Evolutionary conservation across 2,888 invertebrate genomes (phyloP).

Genomic region (Cephus pygmeus): DNA sequence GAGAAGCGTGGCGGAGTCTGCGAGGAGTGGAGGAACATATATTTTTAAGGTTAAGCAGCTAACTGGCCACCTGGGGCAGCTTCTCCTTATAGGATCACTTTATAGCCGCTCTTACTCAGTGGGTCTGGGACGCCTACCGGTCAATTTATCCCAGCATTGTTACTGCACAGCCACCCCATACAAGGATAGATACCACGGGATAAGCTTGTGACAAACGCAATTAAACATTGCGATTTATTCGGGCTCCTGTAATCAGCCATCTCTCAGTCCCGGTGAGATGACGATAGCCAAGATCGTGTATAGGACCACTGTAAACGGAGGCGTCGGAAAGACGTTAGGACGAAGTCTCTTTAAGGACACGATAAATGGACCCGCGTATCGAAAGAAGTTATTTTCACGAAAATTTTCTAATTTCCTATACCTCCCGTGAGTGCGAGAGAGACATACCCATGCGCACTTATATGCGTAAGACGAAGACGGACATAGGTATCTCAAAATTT

Average conservation of each 20-base stretch:
- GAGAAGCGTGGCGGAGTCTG: conserved; percentile 11
- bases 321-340: too few species aligned
- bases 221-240: conserved; percentile 30
- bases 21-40: conserved; percentile 30
- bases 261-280: too few species aligned
- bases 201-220: conserved; percentile 34
- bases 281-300: too few species aligned
- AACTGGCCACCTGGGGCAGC: conserved; percentile 47
- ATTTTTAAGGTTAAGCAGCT: conserved; percentile 47
- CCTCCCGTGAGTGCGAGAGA: too few species aligned
- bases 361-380: too few species aligned
- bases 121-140: conserved; percentile 33
- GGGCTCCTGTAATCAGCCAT: not conserved
- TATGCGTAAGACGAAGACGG: too few species aligned
- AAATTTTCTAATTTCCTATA: too few species aligned
- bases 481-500: too few species aligned
- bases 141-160: conserved; percentile 44
- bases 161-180: conserved; percentile 23
- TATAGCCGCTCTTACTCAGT: conserved; percentile 40
- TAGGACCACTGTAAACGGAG: too few species aligned
- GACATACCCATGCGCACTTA: too few species aligned
- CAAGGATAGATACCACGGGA: conserved; percentile 27
- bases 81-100: conserved; percentile 45
- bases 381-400: too few species aligned
- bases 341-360: too few species aligned